A percentile compares a stretch with the other conserved stretches of the same genome.
Conservation (phyloP, 2,888 invertebrate genomes). For the Euzophera pinguis region DNA sequence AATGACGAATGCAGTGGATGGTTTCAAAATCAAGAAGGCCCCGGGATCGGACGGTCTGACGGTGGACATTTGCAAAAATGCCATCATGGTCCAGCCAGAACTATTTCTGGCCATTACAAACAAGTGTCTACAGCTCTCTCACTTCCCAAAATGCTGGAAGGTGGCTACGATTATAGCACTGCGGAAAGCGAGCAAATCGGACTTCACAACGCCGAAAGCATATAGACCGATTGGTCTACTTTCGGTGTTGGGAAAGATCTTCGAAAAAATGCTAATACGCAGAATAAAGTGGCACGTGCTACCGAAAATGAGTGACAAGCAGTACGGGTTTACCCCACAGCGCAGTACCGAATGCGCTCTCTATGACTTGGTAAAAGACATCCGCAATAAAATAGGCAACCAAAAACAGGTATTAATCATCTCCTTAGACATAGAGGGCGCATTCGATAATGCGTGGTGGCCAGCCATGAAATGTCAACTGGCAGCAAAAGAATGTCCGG, state of each 20-base stretch:
- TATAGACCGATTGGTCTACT: neutral
- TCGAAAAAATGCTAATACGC: neutral
- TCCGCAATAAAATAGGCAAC: constrained; percentile 4
- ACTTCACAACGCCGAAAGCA: neutral
- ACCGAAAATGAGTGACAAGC: neutral
- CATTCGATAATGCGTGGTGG: constrained; percentile 10
- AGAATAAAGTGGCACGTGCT: neutral
- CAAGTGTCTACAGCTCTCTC: neutral
- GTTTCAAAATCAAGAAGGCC: neutral
- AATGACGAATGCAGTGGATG: neutral
- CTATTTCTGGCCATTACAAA: neutral
- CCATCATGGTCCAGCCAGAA: neutral
- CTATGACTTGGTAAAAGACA: constrained; percentile 11
- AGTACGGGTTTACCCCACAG: constrained; percentile 4
- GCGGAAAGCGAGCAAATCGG: neutral
- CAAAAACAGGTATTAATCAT: neutral
- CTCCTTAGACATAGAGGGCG: constrained; percentile 2
- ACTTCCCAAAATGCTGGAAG: neutral
- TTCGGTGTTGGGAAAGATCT: neutral
- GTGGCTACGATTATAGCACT: neutral
- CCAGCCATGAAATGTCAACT: neutral
- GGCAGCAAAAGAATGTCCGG: neutral
- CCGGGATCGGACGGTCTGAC: neutral
- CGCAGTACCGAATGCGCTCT: constrained; percentile 7
- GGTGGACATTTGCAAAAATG: neutral